Percentiles rank a stretch among this genome's conserved stretches.
phyloP scores from a whole-genome alignment of 1,140 invertebrate genomes.

The Galleria mellonella region DNA sequence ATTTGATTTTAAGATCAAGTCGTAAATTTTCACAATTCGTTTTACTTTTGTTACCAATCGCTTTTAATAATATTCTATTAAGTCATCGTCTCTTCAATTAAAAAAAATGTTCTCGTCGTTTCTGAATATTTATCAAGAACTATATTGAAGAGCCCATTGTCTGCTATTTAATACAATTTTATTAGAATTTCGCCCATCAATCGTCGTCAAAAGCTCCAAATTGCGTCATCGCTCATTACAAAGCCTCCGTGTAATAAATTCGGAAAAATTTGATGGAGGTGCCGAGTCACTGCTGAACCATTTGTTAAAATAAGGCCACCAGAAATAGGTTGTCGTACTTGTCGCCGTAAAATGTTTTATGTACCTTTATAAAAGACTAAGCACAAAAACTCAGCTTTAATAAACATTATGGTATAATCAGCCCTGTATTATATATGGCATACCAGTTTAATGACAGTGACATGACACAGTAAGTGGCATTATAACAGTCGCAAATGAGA shows the following conservation, averaged over 20 bases:
- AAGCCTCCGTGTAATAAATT: constrained; percentile 10
- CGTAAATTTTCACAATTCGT: too few species aligned
- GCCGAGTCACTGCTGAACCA: constrained; percentile 13
- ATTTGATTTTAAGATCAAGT: too few species aligned
- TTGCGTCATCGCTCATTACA: constrained; percentile 15
- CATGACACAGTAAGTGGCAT: constrained; percentile 1
- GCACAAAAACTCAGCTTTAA: too few species aligned
- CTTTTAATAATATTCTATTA: too few species aligned
- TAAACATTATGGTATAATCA: too few species aligned
- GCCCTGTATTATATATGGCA: too few species aligned
- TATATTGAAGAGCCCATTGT: not conserved
- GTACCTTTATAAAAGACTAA: not conserved
- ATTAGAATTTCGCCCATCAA: constrained; percentile 9
- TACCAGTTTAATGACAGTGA: not conserved
- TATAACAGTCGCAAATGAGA: too few species aligned
- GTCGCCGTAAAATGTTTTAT: constrained; percentile 6
- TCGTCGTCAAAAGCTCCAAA: constrained; percentile 9
- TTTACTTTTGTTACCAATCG: too few species aligned
- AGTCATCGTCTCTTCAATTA: too few species aligned
- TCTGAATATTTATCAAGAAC: too few species aligned
- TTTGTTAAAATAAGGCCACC: constrained; percentile 14
- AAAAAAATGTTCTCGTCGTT: too few species aligned
- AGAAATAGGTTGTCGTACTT: constrained; percentile 3
- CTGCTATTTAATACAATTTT: not conserved
- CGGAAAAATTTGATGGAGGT: constrained; percentile 3